These are phyloP conservation scores for Rattus rattus DNA, from an alignment of 2,113 vertebrate species.

Conservation along the genomic window DNA sequence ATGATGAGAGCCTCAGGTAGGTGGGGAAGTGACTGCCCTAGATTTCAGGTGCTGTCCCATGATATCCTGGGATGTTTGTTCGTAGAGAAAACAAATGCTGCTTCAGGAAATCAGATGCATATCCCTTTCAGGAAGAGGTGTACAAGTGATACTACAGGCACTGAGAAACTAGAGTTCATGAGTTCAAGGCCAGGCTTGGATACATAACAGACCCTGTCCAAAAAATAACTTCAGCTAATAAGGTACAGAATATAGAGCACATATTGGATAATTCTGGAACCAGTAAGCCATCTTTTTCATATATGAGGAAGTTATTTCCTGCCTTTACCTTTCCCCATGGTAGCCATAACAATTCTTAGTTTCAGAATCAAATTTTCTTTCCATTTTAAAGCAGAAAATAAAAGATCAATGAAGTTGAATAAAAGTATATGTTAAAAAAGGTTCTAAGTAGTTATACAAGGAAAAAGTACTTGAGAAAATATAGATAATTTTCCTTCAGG, in stretches of 20 bases:
- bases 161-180: background rate
- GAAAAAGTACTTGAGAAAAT: conserved; percentile 27
- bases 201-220: background rate
- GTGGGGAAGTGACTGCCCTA: background rate
- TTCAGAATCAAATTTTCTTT: background rate
- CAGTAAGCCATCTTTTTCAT: background rate
- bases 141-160: background rate
- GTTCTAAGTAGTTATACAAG: background rate
- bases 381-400: background rate
- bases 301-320: background rate
- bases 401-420: background rate
- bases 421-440: background rate
- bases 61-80: background rate
- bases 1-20: background rate
- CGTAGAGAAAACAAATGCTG: background rate
- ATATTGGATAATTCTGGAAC: background rate
- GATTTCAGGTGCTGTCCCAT: background rate
- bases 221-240: background rate
- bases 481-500: background rate
- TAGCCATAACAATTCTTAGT: background rate
- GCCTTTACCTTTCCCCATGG: background rate
- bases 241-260: background rate
- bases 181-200: background rate
- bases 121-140: background rate
- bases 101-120: background rate